Conservation (phyloP, 2,113 vertebrate species). For the Pantherophis guttatus region DNA sequence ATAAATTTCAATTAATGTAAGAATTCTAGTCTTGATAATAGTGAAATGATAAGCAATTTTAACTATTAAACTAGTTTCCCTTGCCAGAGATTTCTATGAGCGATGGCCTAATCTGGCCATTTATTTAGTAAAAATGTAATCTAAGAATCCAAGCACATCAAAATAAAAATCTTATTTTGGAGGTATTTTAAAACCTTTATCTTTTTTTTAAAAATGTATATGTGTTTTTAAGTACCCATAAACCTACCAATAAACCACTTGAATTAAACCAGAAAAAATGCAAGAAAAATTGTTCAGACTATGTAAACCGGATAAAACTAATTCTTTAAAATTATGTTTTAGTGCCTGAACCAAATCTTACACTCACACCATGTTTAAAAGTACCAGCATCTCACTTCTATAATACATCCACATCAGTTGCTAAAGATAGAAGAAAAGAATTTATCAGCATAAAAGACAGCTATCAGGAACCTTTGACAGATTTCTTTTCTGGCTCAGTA, state of each 20-base stretch:
- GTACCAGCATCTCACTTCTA: conserved; percentile 3
- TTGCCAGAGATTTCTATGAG: not conserved
- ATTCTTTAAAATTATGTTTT: conserved; percentile 26
- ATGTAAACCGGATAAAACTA: conserved; percentile 33
- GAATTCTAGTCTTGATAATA: not conserved
- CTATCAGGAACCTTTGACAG: conserved; percentile 40
- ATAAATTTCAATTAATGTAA: not conserved
- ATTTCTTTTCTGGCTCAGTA: conserved; percentile 53
- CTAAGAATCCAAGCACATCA: not conserved
- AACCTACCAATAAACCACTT: not conserved
- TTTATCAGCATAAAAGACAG: conserved; percentile 49
- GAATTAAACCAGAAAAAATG: conserved; percentile 2
- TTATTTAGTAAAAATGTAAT: not conserved
- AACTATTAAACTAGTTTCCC: not conserved
- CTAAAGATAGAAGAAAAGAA: conserved; percentile 39
- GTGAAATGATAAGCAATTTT: not conserved
- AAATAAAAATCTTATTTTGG: not conserved
- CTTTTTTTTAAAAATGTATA: not conserved
- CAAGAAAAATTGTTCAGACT: not conserved
- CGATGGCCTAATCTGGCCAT: not conserved
- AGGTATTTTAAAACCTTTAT: conserved; percentile 4
- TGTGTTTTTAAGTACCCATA: not conserved
- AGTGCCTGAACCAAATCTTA: conserved; percentile 36
- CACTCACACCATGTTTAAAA: conserved; percentile 5
- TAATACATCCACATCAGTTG: conserved; percentile 26